Evolutionary conservation across 2,888 invertebrate species (phyloP).

Genomic region (Rhimphoctona megacephalus): DNA sequence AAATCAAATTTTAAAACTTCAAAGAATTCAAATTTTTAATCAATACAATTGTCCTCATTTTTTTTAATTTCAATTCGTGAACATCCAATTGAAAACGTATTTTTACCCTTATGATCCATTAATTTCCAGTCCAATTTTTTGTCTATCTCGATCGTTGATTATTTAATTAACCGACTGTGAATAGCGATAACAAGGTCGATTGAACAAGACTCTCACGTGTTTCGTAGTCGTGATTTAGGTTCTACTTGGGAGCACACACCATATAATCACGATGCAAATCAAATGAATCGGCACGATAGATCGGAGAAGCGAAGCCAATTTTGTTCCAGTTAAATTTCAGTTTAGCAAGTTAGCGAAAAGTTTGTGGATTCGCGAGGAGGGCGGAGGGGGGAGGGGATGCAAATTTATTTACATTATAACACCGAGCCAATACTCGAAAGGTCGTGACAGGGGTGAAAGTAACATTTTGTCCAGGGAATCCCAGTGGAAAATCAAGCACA

Average conservation of each 20-base stretch:
- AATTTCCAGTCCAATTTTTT: neutral
- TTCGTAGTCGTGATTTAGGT: neutral
- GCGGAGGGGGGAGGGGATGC: slow-evolving; percentile 2
- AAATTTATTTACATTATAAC: slow-evolving; percentile 38
- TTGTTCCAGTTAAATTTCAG: slow-evolving; percentile 78
- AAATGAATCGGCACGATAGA: slow-evolving; percentile 34
- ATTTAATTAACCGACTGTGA: slow-evolving; percentile 24
- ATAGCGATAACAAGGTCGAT: slow-evolving; percentile 1
- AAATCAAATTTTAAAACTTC: neutral
- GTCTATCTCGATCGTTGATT: neutral
- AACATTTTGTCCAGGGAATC: slow-evolving; percentile 39
- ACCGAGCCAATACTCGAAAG: slow-evolving; percentile 69
- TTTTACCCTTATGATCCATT: neutral
- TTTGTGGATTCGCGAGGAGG: slow-evolving; percentile 72
- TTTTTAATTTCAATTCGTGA: neutral
- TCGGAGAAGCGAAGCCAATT: slow-evolving; percentile 75
- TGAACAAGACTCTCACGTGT: neutral
- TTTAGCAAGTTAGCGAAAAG: slow-evolving; percentile 79
- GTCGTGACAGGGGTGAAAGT: slow-evolving; percentile 62
- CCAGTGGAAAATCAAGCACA: slow-evolving; percentile 13
- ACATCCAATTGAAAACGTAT: neutral
- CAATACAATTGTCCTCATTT: neutral
- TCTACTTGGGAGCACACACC: neutral
- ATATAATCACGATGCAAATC: slow-evolving; percentile 15
- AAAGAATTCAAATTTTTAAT: neutral